A percentile compares a stretch with the other conserved stretches of the same genome.
Evolutionary conservation across 1,140 invertebrate genomes (phyloP).

Genomic region (Apis cerana): DNA sequence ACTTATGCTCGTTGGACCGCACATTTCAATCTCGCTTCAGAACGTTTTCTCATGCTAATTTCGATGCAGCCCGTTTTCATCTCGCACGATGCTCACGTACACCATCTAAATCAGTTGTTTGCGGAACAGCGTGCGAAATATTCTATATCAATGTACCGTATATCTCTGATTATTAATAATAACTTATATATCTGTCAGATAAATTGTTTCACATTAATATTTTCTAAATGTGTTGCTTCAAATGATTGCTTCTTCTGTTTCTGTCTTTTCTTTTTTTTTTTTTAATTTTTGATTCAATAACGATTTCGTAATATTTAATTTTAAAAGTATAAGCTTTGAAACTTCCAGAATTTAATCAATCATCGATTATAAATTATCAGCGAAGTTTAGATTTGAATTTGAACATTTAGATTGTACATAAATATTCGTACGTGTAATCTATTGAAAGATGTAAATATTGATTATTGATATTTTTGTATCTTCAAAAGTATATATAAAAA

Average conservation of each 20-base stretch:
- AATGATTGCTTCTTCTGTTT: neutral
- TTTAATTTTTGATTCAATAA: neutral
- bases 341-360: too few relatives aligned
- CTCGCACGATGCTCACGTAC: conserved; percentile 44
- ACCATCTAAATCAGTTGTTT: conserved; percentile 46
- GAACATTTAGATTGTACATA: too few relatives aligned
- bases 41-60: conserved; percentile 64
- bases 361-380: too few relatives aligned
- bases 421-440: too few relatives aligned
- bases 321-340: too few relatives aligned
- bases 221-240: neutral
- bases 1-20: conserved; percentile 48
- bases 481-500: too few relatives aligned
- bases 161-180: conserved; percentile 30
- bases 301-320: too few relatives aligned
- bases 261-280: too few relatives aligned
- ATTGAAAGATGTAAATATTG: too few relatives aligned
- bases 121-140: conserved; percentile 16
- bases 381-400: too few relatives aligned
- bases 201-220: neutral
- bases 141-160: neutral
- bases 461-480: too few relatives aligned
- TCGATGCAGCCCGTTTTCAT: conserved; percentile 42
- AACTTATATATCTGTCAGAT: conserved; percentile 13
- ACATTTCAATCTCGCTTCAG: conserved; percentile 44